These are phyloP conservation scores for Bradysia coprophila DNA, from an alignment of 1,140 invertebrate genomes.

Conservation along the genomic window DNA sequence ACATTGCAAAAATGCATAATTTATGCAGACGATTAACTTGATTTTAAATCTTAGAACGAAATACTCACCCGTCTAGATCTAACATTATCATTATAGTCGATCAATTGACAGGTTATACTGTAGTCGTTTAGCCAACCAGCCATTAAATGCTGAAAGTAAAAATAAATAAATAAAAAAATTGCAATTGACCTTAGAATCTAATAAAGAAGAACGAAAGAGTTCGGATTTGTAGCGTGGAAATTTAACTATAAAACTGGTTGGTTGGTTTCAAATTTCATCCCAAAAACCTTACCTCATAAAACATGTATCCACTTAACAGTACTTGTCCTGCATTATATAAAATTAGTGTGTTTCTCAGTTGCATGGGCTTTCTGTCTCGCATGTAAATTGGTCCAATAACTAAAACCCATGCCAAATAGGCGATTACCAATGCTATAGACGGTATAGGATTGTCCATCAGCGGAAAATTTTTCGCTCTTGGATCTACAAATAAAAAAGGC, in stretches of 20 bases:
- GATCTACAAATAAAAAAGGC: conserved; percentile 38
- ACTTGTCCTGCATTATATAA: conserved; percentile 82
- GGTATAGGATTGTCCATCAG: conserved; percentile 79
- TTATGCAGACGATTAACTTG: too few species aligned
- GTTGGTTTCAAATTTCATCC: too few species aligned
- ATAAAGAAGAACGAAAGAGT: conserved; percentile 1
- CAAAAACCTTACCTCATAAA: conserved; percentile 84
- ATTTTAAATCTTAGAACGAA: too few species aligned
- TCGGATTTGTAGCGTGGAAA: too few species aligned
- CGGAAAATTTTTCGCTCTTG: conserved; percentile 74
- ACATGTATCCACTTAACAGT: conserved; percentile 66
- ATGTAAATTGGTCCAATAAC: conserved; percentile 70
- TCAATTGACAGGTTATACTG: conserved; percentile 81
- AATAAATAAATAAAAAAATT: conserved; percentile 19
- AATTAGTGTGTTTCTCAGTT: conserved; percentile 61
- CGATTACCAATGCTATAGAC: conserved; percentile 60
- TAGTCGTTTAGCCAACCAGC: conserved; percentile 75
- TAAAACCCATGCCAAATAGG: conserved; percentile 64
- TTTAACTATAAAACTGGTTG: too few species aligned
- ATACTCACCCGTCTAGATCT: conserved; percentile 62
- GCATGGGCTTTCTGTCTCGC: conserved; percentile 71
- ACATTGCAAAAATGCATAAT: too few species aligned
- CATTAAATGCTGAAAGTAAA: conserved; percentile 72
- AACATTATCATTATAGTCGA: conserved; percentile 72
- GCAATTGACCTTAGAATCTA: neutral